Evolutionary conservation across 2,113 vertebrate genomes (phyloP).

Genomic region (Circaetus cinerascens): DNA sequence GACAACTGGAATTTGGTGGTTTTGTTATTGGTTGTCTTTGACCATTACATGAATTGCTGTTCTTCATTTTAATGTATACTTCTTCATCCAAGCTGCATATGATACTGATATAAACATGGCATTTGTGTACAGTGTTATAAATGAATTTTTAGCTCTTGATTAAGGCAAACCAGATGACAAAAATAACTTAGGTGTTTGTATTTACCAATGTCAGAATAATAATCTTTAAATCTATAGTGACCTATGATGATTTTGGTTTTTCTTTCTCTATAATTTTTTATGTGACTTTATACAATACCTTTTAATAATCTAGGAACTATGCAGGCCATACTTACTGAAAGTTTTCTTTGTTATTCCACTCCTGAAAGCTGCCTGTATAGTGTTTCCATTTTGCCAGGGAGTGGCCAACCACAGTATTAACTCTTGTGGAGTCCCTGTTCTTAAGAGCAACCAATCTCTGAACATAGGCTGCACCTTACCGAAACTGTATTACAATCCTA

Average conservation of each 20-base stretch:
- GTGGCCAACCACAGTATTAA: background rate
- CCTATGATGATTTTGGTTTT: background rate
- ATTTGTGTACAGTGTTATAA: constrained; percentile 75
- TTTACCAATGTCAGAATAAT: constrained; percentile 36
- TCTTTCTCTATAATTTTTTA: background rate
- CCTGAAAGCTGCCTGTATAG: background rate
- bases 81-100: constrained; percentile 76
- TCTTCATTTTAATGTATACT: constrained; percentile 84
- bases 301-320: background rate
- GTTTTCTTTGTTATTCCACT: background rate
- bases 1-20: constrained; percentile 92
- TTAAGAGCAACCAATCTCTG: background rate
- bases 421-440: background rate
- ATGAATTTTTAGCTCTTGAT: constrained; percentile 85
- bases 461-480: background rate
- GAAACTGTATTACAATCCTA: background rate
- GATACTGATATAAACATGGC: constrained; percentile 72
- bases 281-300: background rate
- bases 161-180: constrained; percentile 86
- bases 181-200: constrained; percentile 45
- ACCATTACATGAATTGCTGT: constrained; percentile 91
- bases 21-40: constrained; percentile 93
- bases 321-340: background rate
- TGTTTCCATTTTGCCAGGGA: background rate
- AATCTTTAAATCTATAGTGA: constrained; percentile 8